Evolutionary conservation across 2,797 vertebrate species (phyloP).

Genomic region (Geotrypetes seraphini): DNA sequence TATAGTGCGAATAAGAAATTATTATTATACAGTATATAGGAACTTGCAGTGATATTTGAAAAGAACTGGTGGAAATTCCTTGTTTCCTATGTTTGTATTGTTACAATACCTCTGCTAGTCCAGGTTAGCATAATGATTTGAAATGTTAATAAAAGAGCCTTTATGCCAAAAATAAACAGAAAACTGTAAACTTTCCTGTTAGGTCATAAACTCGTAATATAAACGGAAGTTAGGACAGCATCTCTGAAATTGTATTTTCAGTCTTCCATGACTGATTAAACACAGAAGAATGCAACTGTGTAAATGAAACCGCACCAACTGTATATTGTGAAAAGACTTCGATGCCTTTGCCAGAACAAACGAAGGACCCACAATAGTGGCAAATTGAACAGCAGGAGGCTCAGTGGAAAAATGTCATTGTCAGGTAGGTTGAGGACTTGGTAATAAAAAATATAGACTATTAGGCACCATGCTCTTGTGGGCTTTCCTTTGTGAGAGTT

Average conservation of each 20-base stretch:
- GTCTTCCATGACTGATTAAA: constrained; percentile 5
- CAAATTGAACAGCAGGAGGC: neutral
- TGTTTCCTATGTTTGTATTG: constrained; percentile 9
- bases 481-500: neutral
- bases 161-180: constrained; percentile 12
- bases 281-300: neutral
- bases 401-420: neutral
- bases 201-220: neutral
- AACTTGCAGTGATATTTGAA: neutral
- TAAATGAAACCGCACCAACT: neutral
- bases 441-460: neutral
- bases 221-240: constrained; percentile 3
- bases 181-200: constrained; percentile 2
- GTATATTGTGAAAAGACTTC: neutral
- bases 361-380: neutral
- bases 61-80: constrained; percentile 4
- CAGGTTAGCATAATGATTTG: constrained; percentile 4
- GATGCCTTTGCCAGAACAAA: neutral
- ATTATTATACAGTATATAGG: constrained; percentile 7
- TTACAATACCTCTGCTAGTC: neutral
- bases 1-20: neutral
- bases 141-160: constrained; percentile 17
- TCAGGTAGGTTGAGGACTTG: neutral
- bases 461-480: neutral
- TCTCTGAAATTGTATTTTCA: neutral